Evolutionary conservation across 2,113 vertebrate genomes (phyloP).

Genomic region (Cisticola juncidis): DNA sequence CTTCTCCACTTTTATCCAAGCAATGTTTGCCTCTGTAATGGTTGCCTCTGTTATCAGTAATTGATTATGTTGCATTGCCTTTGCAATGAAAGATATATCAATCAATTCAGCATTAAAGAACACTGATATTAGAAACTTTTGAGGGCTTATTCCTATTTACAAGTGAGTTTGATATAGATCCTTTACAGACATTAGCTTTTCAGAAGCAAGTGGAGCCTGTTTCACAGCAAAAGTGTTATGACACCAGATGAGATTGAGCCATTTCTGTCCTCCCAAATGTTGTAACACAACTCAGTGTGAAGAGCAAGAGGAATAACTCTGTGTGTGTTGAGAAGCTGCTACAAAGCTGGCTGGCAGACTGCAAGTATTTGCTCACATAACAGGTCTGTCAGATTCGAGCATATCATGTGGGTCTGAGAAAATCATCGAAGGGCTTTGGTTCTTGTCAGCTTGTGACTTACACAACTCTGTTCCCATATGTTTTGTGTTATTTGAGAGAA

Average conservation of each 20-base stretch:
- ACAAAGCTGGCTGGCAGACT: not conserved
- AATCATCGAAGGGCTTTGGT: slow-evolving; percentile 39
- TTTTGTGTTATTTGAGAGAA: slow-evolving; percentile 61
- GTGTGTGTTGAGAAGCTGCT: not conserved
- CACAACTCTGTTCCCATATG: slow-evolving; percentile 48
- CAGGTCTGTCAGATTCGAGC: slow-evolving; percentile 30
- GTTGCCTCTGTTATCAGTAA: too few relatives aligned
- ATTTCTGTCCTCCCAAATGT: not conserved
- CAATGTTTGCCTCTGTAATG: not conserved
- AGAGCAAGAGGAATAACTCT: not conserved
- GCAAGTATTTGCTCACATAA: slow-evolving; percentile 6
- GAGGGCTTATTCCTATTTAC: not conserved
- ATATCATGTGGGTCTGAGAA: slow-evolving; percentile 47
- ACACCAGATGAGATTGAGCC: not conserved
- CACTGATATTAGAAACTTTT: not conserved
- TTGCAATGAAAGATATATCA: not conserved
- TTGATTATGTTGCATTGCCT: too few relatives aligned
- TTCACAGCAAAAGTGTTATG: not conserved
- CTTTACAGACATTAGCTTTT: not conserved
- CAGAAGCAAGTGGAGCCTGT: not conserved
- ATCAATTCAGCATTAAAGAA: not conserved
- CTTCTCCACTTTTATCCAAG: not conserved
- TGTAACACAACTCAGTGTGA: not conserved
- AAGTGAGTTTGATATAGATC: not conserved
- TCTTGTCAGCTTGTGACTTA: slow-evolving; percentile 59